Base-by-base conservation (phyloP, 2,113 vertebrate genomes). In the Alouatta palliata region DNA sequence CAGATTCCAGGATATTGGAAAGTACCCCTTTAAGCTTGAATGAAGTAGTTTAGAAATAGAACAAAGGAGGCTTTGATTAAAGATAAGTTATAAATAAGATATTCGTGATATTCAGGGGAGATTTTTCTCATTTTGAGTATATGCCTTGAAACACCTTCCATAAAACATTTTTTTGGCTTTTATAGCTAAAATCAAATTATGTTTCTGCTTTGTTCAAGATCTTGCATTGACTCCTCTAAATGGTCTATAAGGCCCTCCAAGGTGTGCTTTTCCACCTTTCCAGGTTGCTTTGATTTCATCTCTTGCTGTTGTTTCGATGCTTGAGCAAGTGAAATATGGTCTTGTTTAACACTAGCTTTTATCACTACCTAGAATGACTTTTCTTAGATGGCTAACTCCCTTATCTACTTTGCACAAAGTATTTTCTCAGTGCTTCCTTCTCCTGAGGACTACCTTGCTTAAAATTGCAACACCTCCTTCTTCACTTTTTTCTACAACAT, bases 121-220 rank as follows among this genome's bases (percentile, higher is more conserved):
- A n/a, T 68, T 92, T 81, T 80, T 83, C 83, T 91, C 40, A 86
- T 90, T 96, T 95, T 43, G 40, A 93, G 5, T 85, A 23, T 54
- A 73, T 75, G 21, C 58, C 23, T 91, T 93, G 43, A 73, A 87
- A 79, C 30, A 52, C 73, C 49, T 95, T 94, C 40, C 8, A 19
- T 87, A 40, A 83, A 82, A 25, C 87, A 83, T 95, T 95, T 77
- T 70, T 83, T 37, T 4, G 37, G 12, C 30, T 94, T 56, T 97
- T 80, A 73, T 77, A 85, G 58, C 37, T 8, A 25, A 84, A 94
- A 49, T 71, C n/a, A 75, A 25, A 45, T 64, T 83, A 8, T 92
- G 32, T 89, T 92, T 92, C 40, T 79, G 37, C 8, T 92, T 25
- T 92, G 61, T 80, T 96, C 30, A 91, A 27, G 87, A 47, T 21